Percentiles rank a stretch among this genome's conserved stretches.
phyloP scores from a whole-genome alignment of 2,113 vertebrate genomes.

The Chaetorhynchus papuensis region DNA sequence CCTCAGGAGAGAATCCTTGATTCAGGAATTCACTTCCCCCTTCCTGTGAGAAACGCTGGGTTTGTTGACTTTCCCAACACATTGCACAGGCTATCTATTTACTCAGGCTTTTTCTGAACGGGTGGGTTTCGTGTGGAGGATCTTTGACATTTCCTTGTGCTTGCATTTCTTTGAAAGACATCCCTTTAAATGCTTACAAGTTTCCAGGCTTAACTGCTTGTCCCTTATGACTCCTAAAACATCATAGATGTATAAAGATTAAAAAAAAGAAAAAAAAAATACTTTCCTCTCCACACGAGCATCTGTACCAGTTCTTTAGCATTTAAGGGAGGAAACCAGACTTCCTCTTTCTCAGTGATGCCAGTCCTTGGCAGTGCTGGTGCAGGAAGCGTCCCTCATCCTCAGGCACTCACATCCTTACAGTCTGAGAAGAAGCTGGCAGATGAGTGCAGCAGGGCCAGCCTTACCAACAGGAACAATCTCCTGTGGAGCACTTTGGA shows the following conservation, averaged over 20 bases:
- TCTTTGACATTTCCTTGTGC: background rate
- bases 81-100: conserved; percentile 22
- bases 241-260: background rate
- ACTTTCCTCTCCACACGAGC: background rate
- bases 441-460: conserved; percentile 38
- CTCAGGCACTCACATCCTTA: conserved; percentile 44
- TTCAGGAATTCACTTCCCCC: conserved; percentile 24
- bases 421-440: conserved; percentile 52
- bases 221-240: background rate
- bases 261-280: background rate
- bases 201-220: background rate
- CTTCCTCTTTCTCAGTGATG: conserved; percentile 58
- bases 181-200: background rate
- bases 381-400: conserved; percentile 50
- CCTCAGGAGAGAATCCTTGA: conserved; percentile 6
- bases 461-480: conserved; percentile 2
- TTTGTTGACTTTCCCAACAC: conserved; percentile 46
- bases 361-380: background rate
- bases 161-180: background rate
- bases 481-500: background rate
- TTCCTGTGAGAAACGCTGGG: background rate
- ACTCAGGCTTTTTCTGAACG: conserved; percentile 5
- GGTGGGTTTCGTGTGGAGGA: background rate
- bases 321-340: conserved; percentile 70
- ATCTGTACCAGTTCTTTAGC: conserved; percentile 32